Evolutionary conservation across 2,888 invertebrate species (phyloP).

Genomic region (Standfussiana lucernea): DNA sequence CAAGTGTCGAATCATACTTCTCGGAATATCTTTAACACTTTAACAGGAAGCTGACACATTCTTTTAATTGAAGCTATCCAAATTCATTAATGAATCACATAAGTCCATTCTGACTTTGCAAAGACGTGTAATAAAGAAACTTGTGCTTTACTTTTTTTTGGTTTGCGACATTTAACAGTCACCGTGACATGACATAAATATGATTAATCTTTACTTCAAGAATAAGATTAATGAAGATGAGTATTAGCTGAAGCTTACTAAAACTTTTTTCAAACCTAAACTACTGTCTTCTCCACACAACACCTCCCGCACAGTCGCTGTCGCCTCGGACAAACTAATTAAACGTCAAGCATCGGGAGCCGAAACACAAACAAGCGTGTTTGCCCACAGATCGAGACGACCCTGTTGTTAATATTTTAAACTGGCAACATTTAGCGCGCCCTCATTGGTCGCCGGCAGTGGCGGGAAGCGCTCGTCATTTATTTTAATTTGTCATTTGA

Average conservation of each 20-base stretch:
- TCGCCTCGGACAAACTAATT: slow-evolving; percentile 83
- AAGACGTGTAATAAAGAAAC: slow-evolving; percentile 3
- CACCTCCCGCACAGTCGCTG: slow-evolving; percentile 68
- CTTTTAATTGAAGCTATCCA: slow-evolving; percentile 24
- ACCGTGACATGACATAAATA: not conserved
- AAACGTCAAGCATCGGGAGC: slow-evolving; percentile 78
- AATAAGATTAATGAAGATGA: not conserved
- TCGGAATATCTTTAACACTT: slow-evolving; percentile 24
- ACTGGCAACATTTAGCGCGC: slow-evolving; percentile 83
- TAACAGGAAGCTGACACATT: slow-evolving; percentile 44
- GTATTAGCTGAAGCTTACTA: not conserved
- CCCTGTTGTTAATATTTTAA: slow-evolving; percentile 88
- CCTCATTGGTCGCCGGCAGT: slow-evolving; percentile 76
- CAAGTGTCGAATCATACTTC: slow-evolving; percentile 42
- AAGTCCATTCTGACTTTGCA: not conserved
- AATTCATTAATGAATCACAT: slow-evolving; percentile 28
- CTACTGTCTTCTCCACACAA: slow-evolving; percentile 43
- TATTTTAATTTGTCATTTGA: slow-evolving; percentile 88
- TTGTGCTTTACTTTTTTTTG: not conserved
- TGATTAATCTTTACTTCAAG: not conserved
- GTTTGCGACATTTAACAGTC: not conserved
- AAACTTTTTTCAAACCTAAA: slow-evolving; percentile 17
- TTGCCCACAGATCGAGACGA: slow-evolving; percentile 86
- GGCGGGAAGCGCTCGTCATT: slow-evolving; percentile 84
- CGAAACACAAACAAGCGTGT: slow-evolving; percentile 84